These are phyloP conservation scores for Phyllotreta cruciferae DNA, from an alignment of 2,888 invertebrate genomes.

Conservation along the genomic window DNA sequence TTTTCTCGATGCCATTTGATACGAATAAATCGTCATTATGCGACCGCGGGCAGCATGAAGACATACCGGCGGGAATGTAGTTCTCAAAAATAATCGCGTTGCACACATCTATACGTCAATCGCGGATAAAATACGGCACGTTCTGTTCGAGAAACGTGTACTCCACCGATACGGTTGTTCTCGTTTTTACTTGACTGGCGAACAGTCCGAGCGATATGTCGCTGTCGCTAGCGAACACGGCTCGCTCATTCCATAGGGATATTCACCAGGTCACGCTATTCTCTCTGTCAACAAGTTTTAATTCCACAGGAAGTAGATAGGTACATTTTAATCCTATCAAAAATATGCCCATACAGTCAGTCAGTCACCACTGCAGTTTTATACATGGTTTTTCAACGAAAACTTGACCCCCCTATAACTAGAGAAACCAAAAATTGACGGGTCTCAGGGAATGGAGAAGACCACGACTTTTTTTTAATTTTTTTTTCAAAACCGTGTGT, in stretches of 20 bases:
- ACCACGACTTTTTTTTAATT: no score
- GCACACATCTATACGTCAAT: slow-evolving; percentile 56
- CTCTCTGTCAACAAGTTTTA: neutral
- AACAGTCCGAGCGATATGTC: slow-evolving; percentile 48
- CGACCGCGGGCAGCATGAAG: slow-evolving; percentile 55
- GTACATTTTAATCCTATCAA: no score
- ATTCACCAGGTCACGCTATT: slow-evolving; percentile 36
- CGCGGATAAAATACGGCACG: slow-evolving; percentile 55
- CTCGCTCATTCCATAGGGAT: slow-evolving; percentile 19
- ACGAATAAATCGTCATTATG: slow-evolving; percentile 57
- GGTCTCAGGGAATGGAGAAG: no score
- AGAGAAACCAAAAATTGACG: no score
- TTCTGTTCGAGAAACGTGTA: slow-evolving; percentile 53
- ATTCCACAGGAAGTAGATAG: no score
- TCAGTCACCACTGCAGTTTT: no score
- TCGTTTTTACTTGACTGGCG: slow-evolving; percentile 49
- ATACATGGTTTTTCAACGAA: no score
- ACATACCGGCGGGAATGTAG: slow-evolving; percentile 57
- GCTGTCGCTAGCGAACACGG: slow-evolving; percentile 41
- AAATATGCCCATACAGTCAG: no score
- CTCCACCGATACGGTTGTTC: slow-evolving; percentile 50
- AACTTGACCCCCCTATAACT: no score
- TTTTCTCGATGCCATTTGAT: slow-evolving; percentile 48
- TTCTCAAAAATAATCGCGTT: slow-evolving; percentile 57
- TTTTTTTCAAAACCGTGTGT: no score